These are phyloP conservation scores for Chrosomus eos DNA, from an alignment of 2,797 vertebrate species.

Conservation along the genomic window DNA sequence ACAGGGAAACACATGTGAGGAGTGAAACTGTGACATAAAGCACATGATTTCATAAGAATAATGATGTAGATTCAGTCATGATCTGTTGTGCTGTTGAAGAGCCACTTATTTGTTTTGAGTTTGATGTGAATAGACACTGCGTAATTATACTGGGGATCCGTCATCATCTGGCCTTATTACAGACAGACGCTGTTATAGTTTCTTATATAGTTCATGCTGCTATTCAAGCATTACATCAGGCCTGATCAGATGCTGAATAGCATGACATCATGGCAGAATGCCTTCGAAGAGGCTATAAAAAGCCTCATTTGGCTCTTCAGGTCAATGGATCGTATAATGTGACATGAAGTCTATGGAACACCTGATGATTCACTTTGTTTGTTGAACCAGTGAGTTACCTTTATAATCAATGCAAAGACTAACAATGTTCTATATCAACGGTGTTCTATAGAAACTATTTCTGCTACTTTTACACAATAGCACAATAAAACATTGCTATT, in stretches of 20 bases:
- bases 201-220: slow-evolving; percentile 59
- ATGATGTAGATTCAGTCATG: too few relatives aligned
- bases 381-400: not conserved
- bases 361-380: not conserved
- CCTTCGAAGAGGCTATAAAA: slow-evolving; percentile 48
- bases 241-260: slow-evolving; percentile 58
- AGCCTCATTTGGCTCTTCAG: slow-evolving; percentile 38
- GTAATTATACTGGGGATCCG: slow-evolving; percentile 16
- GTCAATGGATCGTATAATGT: slow-evolving; percentile 2
- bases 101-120: slow-evolving; percentile 23
- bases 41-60: too few relatives aligned
- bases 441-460: too few relatives aligned
- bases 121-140: slow-evolving; percentile 30
- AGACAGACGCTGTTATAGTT: slow-evolving; percentile 34
- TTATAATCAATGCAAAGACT: not conserved
- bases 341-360: not conserved
- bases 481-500: not conserved
- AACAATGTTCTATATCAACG: not conserved
- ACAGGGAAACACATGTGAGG: too few relatives aligned
- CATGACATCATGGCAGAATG: slow-evolving; percentile 59
- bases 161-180: slow-evolving; percentile 41
- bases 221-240: slow-evolving; percentile 59
- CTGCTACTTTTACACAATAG: not conserved
- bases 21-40: too few relatives aligned
- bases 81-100: slow-evolving; percentile 20